Conservation (phyloP, 2,113 vertebrate species). For the Lathamus discolor region DNA sequence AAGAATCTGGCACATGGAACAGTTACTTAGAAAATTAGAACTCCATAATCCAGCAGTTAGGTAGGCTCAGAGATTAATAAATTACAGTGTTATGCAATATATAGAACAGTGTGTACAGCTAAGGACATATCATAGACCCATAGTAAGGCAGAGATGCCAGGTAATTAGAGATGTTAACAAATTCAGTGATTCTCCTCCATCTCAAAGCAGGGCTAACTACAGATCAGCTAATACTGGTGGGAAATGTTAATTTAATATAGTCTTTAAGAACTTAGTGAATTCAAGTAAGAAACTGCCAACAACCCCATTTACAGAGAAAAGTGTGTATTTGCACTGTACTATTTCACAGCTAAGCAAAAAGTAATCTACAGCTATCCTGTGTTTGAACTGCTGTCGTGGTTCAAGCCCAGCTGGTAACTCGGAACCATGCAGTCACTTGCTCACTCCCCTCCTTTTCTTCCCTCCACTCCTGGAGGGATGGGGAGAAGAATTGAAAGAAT, state of each 20-base stretch:
- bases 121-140: background rate
- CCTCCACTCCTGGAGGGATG: fast-evolving
- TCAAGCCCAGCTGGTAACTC: background rate
- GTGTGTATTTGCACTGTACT: background rate
- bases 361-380: background rate
- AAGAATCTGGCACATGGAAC: background rate
- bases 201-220: background rate
- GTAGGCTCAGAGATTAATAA: background rate
- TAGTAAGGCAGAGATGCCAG: background rate
- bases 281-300: background rate
- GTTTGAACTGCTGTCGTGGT: background rate
- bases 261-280: background rate
- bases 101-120: background rate
- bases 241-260: background rate
- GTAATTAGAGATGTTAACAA: background rate
- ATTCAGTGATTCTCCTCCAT: background rate
- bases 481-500: background rate
- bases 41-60: background rate
- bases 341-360: background rate
- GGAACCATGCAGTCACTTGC: background rate
- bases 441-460: no score
- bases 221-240: background rate
- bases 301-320: background rate
- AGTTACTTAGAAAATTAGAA: background rate
- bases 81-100: background rate